Base-by-base conservation (phyloP, 2,888 invertebrate species). In the Elgonia sp. region DNA sequence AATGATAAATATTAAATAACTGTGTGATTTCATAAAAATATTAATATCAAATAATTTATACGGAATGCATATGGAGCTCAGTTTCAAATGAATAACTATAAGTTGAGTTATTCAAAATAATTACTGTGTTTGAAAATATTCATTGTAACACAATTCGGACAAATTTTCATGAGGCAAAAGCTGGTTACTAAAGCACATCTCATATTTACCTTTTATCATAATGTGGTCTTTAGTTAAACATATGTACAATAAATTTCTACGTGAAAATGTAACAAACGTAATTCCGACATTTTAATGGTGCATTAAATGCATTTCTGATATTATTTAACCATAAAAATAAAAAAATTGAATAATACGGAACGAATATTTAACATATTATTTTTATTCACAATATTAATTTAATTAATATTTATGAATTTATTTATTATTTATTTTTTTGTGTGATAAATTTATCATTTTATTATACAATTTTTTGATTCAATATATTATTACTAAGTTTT, bases 1-100 rank as follows among this genome's bases (percentile, higher is more conserved):
- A 65, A 40, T 18, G 21, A 40, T 18, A 18, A 65, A 40, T 18
- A 65, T 65, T 40, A 40, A 65, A 40, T 40, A 65, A 39, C 40
- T 12, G 14, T 37, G 62, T 16, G 2, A 1, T 7, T 46, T 14
- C 46, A 14, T 14, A 46, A 46, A 46, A 46, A 46, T 46, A 46
- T 10, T 46, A 10, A n/a, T 7, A 46, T 14, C 14, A 14, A 5
- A 46, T 46, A 5, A 46, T 10, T 5, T 14, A 14, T 14, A 46
- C 14, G 1, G 8, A 46, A 46, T 5, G 1, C 29, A 29, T 29
- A 29, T 46, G 1, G 7, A 2, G 10, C 3, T 46, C 14, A 46
- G 1, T 46, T 46, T 14, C 14, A 7, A 46, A 7, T 46, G 14
- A 46, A 12, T 46, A 14, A 46, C 10, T 46, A 9, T 42, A 14